Evolutionary conservation across 2,888 invertebrate genomes (phyloP).

Genomic region (Lepidocyrtoides sp.): DNA sequence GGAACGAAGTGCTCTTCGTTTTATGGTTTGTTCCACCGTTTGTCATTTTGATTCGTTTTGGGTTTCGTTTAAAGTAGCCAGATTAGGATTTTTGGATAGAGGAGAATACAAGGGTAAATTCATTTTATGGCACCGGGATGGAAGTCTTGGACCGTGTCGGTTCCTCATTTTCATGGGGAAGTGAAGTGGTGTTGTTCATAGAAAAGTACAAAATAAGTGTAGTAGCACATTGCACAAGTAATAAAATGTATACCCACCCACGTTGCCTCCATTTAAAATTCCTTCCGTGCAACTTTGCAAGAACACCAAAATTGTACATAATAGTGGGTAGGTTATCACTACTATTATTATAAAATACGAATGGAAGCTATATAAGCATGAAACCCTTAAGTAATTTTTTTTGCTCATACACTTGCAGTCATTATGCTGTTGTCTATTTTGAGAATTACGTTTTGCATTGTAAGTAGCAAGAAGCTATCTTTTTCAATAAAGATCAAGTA

Average conservation of each 20-base stretch:
- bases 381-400: too few relatives aligned
- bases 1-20: conserved; percentile 77
- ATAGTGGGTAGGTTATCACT: neutral
- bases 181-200: neutral
- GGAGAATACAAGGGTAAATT: conserved; percentile 28
- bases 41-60: conserved; percentile 81
- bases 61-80: conserved; percentile 7
- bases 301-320: conserved; percentile 22
- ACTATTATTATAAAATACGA: conserved; percentile 21
- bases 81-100: conserved; percentile 29
- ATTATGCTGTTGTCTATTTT: neutral
- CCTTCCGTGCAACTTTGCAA: conserved; percentile 45
- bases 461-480: too few relatives aligned
- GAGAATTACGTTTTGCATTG: neutral
- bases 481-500: neutral
- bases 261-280: conserved; percentile 53
- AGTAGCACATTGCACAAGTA: neutral
- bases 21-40: conserved; percentile 83
- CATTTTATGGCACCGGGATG: conserved; percentile 45
- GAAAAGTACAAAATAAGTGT: neutral
- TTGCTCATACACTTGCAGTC: too few relatives aligned
- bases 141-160: conserved; percentile 19
- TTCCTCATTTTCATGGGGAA: conserved; percentile 12
- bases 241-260: conserved; percentile 42
- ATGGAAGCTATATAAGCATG: too few relatives aligned